Base-by-base conservation (phyloP, 2,797 vertebrate species). In the Pagetopsis macropterus region DNA sequence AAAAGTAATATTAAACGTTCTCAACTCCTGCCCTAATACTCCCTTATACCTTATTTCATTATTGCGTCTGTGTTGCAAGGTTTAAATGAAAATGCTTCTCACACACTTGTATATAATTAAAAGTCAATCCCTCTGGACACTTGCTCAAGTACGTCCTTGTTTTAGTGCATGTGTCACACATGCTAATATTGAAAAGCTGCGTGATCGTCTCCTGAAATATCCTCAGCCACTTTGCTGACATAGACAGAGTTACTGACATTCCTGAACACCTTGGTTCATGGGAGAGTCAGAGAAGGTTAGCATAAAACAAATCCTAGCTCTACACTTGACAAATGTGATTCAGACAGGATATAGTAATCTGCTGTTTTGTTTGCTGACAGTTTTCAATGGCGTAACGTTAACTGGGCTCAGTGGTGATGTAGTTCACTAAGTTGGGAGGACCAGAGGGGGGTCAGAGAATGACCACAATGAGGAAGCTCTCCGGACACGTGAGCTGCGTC, bases 191-290 rank as follows among this genome's bases (percentile, higher is more conserved):
- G 81, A 76, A 75, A 78, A 72, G 62, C 70, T 70, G 75, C 78
- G 81, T 59, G 71, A 82, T 83, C 44, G 51, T 65, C 65, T 87
- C 85, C 73, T 84, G 86, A 93, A 91, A 91, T 88, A 89, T 83
- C 83, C 65, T 62, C 43, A n/a, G 54, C 54, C 49, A 71, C 62
- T 75, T 87, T 78, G 80, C 81, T 82, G 83, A 83, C 82, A 75
- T 67, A 50, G 48, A 78, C 81, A 56, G 65, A 70, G 67, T 84
- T 70, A 65, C 49, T 80, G 60, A 79, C 64, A 83, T 91, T 86
- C 79, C 63, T 74, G 54, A 54, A 72, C 75, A 82, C 70, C 55
- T 65, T 33, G 48, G 61, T 70, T 69, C 56, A 49, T 62, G 54
- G 61, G 43, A 49, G 49, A 75, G 58, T 60, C 31, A 5, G 44